Evolutionary conservation across 2,113 vertebrate genomes (phyloP), one percentile per base, ranked within the genome.

Genomic region (Zosterops lateralis): DNA sequence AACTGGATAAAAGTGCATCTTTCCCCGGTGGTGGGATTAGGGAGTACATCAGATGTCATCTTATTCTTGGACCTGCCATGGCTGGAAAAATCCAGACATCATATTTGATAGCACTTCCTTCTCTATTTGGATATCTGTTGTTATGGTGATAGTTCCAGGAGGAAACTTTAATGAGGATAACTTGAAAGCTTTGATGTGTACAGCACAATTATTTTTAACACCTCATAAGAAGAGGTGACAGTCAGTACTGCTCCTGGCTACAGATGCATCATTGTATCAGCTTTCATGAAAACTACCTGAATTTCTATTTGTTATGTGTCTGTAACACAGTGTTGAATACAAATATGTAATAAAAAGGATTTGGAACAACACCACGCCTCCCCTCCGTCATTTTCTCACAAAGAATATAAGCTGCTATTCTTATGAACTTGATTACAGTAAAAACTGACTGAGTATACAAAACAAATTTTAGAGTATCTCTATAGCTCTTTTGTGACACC

Each of bases 131-230:
- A 3, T 85, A 68, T 47, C 50, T 75, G 89, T 86, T 95, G 92
- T 96, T 94, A 96, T 84, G 57, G 88, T 86, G 72, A 93, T 42
- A 89, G 48, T 84, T 94, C 24, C 80, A 92, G 53, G 17, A 87
- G 36, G 70, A 61, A 93, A 50, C 61, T 54, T 57, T 91, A 94
- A 94, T 48, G 70, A 95, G 53, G 48, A 90, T 54, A 45, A 65
- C 84, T 89, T 91, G 84, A 91, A 95, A 95, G 76, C 68, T 84
- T 88, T 95, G 70, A 89, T 91, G 76, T 61, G 84, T 78, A 87
- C 66, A 84, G 47, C 20, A 82, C 54, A 73, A 92, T 89, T 93
- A 90, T 87, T 94, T 92, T 81, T 84, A 92, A 92, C 58, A 84
- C 17, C 66, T 94, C 21, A 2, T 31, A 88, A 68, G 77, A 65